Conservation (phyloP, 2,888 invertebrate genomes). For the Liodrosophila aerea region DNA sequence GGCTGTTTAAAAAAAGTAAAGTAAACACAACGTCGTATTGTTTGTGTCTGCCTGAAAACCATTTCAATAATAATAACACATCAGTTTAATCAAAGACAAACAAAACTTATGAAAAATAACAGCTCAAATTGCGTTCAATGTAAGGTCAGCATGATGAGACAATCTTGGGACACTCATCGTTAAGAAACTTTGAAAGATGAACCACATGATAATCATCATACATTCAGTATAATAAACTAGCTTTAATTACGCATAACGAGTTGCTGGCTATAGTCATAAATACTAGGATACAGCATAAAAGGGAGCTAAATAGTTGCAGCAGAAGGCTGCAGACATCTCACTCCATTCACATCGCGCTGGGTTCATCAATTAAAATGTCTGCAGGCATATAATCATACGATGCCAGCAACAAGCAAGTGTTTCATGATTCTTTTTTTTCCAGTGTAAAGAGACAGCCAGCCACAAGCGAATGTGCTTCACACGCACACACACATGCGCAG, state of each 20-base stretch:
- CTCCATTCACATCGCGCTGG: too few relatives aligned
- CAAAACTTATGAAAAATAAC: slow-evolving; percentile 18
- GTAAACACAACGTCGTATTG: not conserved
- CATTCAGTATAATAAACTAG: too few relatives aligned
- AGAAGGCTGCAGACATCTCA: slow-evolving; percentile 16
- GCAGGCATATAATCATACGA: too few relatives aligned
- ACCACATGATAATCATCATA: too few relatives aligned
- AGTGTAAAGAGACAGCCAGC: slow-evolving; percentile 40
- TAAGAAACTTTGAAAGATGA: slow-evolving; percentile 1
- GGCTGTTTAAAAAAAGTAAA: not conserved
- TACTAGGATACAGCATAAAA: slow-evolving; percentile 30
- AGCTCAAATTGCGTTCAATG: slow-evolving; percentile 16
- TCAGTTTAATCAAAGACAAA: slow-evolving; percentile 36
- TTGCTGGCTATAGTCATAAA: slow-evolving; percentile 50
- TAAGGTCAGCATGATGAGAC: slow-evolving; percentile 33
- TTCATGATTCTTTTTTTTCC: slow-evolving; percentile 10
- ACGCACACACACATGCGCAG: slow-evolving; percentile 14
- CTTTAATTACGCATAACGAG: slow-evolving; percentile 32
- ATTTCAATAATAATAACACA: slow-evolving; percentile 37
- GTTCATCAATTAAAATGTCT: too few relatives aligned
- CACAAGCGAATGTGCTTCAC: slow-evolving; percentile 32
- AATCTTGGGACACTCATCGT: slow-evolving; percentile 15
- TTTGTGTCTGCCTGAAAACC: slow-evolving; percentile 28
- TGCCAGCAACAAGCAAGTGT: too few relatives aligned
- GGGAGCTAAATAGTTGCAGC: too few relatives aligned